Evolutionary conservation across 1,140 invertebrate species (phyloP), one percentile per base, ranked within the genome.

Genomic region (Pseudomyrmex concolor): DNA sequence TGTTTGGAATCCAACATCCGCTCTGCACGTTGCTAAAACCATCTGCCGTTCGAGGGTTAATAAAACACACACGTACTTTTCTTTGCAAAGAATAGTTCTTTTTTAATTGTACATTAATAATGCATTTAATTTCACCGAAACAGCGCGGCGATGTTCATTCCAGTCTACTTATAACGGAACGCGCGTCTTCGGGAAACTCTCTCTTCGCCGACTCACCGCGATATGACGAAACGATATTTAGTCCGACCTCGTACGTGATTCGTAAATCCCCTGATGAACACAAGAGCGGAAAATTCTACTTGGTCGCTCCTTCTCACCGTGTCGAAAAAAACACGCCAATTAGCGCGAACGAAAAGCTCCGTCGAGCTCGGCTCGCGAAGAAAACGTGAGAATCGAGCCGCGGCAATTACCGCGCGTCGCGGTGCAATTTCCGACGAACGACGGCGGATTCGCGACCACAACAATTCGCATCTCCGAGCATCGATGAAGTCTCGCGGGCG

Each of bases 281-380:
- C 76, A 71, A 71, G 60, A 80, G 76, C 67, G 54, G 76, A 80
- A 80, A 80, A 80, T 70, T 19, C 66, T 34, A 34, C 12, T 48
- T 74, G 25, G 25, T 12, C 34, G 43, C 71, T 80, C 66, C 59
- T 59, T 80, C 76, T 50, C 66, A 71, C 43, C 66, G 45, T 34
- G 34, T 17, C 76, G 67, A 66, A 80, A 80, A 73, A 57, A 34
- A 34, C 70, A 59, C 57, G 57, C 70, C 71, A 82, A 82, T 82
- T 82, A 82, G 78, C 48, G 66, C 70, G 48, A 82, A 74, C 55
- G 78, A 82, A 82, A 74, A 82, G 78, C n/a, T 34, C 70, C 70
- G 70, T 17, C 45, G 34, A 34, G 34, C 25, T 54, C 55, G 48
- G 78, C 34, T 59, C 57, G 63, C 48, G 78, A 82, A 70, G 34